phyloP scores from a whole-genome alignment of 30 jellyfish, hydroid and myxozoan species.

The Hydractinia echinata region DNA sequence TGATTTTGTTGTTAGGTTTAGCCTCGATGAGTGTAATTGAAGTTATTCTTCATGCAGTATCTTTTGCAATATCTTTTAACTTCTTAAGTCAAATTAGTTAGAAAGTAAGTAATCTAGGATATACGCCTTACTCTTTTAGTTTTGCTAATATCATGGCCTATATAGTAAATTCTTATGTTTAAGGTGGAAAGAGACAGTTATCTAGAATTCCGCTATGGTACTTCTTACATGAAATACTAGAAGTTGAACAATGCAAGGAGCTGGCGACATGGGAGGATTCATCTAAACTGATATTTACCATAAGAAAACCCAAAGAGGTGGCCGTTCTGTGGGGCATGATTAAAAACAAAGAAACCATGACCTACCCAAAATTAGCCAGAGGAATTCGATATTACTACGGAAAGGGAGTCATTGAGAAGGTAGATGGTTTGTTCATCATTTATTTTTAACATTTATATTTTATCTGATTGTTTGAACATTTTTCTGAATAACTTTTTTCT shows the following conservation, averaged over 20 bases:
- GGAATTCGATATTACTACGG: conserved; percentile 41
- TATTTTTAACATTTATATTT: neutral
- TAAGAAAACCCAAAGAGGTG: conserved; percentile 27
- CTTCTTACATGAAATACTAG: conserved; percentile 34
- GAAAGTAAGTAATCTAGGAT: no score
- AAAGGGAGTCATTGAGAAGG: conserved; percentile 42
- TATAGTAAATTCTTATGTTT: neutral
- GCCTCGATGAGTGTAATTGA: no score
- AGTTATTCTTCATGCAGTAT: no score
- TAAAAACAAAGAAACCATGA: conserved; percentile 33
- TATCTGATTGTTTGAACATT: neutral
- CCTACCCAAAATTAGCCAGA: conserved; percentile 35
- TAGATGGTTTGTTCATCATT: neutral
- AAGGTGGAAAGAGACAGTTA: conserved; percentile 14
- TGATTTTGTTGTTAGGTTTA: no score
- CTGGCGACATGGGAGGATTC: conserved; percentile 29
- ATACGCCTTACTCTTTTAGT: no score
- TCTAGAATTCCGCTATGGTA: conserved; percentile 35
- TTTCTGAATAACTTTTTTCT: neutral
- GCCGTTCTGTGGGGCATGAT: conserved; percentile 29
- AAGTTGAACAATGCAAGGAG: conserved; percentile 11
- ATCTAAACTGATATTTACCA: conserved; percentile 7
- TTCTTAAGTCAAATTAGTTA: no score
- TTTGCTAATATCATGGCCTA: no score
- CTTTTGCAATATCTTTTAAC: no score